Evolutionary conservation across 2,113 vertebrate species (phyloP).

Genomic region (Limanda limanda): DNA sequence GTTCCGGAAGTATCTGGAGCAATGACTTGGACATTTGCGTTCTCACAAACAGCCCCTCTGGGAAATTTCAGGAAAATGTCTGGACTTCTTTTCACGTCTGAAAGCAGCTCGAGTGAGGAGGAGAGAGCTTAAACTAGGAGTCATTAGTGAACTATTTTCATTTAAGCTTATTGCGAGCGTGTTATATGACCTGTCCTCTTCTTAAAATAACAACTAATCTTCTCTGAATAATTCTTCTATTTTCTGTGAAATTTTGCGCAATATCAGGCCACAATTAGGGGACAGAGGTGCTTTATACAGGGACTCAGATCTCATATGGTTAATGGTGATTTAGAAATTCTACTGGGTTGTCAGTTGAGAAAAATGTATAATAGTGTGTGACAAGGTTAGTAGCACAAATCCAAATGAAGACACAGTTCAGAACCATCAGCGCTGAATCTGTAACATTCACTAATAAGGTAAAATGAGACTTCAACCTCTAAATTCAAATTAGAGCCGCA

Average conservation of each 20-base stretch:
- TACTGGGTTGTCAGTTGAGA: constrained; percentile 6
- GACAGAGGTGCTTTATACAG: constrained; percentile 5
- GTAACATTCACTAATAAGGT: constrained; percentile 40
- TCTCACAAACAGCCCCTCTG: no score
- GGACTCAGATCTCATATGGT: not conserved
- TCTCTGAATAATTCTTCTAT: not conserved
- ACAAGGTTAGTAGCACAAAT: constrained; percentile 13
- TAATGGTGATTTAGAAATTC: constrained; percentile 23
- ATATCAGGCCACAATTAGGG: not conserved
- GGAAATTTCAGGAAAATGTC: not conserved
- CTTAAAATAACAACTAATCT: not conserved
- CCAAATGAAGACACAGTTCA: constrained; percentile 38
- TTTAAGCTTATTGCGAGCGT: not conserved
- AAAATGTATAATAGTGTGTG: constrained; percentile 18
- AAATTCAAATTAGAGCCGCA: constrained; percentile 51
- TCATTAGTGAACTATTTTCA: not conserved
- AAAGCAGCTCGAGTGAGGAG: not conserved
- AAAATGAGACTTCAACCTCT: constrained; percentile 20
- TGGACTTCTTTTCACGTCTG: not conserved
- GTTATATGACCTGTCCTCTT: not conserved
- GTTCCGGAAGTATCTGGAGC: no score
- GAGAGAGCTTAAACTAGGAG: no score
- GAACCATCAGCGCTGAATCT: constrained; percentile 10
- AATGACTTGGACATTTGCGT: no score
- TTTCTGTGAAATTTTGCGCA: not conserved